Base-by-base conservation (phyloP, 2,888 invertebrate genomes). In the Dynastes tityus region DNA sequence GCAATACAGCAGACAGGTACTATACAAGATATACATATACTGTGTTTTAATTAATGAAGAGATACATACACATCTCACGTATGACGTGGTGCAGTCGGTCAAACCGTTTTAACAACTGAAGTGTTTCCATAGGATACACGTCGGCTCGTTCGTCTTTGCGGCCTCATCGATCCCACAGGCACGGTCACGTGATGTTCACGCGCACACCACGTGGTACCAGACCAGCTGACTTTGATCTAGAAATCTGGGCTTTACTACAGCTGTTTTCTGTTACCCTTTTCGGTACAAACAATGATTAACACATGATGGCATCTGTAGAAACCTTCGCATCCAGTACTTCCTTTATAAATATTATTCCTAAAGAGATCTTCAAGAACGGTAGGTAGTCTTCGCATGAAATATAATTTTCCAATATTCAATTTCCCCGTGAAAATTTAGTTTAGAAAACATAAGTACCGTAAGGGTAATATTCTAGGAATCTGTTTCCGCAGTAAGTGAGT, bases 51-150 rank as follows among this genome's bases (percentile, higher is more conserved):
- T 73, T 73, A 73, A 73, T 61, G 16, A 68, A 73, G 27, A 73
- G 22, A 83, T 86, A 87, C 87, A 78, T 87, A 86, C 87, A 84
- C 87, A 86, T 87, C 83, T 86, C 86, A 86, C 85, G 85, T 83
- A 85, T 80, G 80, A 75, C 76, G 78, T 80, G 80, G 80, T 82
- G 83, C 82, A 80, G 83, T 84, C 84, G 79, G 78, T 82, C 80
- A 81, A 81, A 79, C 80, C 76, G 81, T 80, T 80, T 79, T 78
- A 82, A 83, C 83, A 83, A 83, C 83, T 83, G 81, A 78, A 73
- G 78, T 79, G 78, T 79, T 80, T 79, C 79, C 79, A 78, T 79
- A 78, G 78, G 79, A 73, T 68, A 67, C 58, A 77, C 29, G 74
- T 40, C 73, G 16, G 55, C 16, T 13, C 63, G 77, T 27, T 77